Conservation (phyloP, 2,797 vertebrate genomes). For the Molossus alvarezi region DNA sequence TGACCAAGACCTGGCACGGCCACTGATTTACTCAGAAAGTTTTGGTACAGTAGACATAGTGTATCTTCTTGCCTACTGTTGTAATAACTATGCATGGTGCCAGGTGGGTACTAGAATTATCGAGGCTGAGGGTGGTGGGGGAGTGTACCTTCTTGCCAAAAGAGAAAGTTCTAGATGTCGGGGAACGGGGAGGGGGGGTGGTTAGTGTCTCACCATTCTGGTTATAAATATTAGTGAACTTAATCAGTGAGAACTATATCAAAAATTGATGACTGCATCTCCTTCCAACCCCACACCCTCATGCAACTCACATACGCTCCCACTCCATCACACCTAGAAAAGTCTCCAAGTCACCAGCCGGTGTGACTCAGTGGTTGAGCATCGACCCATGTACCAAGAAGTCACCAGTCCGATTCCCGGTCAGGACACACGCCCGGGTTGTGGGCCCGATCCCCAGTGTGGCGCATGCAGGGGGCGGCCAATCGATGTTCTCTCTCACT, state of each 20-base stretch:
- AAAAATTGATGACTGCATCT: background rate
- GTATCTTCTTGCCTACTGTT: background rate
- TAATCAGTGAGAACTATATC: background rate
- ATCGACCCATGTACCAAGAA: too few species aligned
- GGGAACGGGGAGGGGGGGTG: rapidly evolving
- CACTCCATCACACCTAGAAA: background rate
- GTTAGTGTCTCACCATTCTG: background rate
- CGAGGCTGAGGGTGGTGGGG: background rate
- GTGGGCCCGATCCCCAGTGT: too few species aligned
- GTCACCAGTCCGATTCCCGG: too few species aligned
- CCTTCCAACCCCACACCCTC: rapidly evolving
- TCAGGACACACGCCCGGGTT: too few species aligned
- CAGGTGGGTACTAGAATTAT: background rate
- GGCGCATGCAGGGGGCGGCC: too few species aligned
- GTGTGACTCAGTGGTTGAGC: too few species aligned
- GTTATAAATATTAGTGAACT: conserved; percentile 8
- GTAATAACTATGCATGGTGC: background rate
- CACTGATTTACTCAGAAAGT: conserved; percentile 22
- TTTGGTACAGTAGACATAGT: background rate
- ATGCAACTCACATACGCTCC: background rate
- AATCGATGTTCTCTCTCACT: too few species aligned
- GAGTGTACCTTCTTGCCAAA: background rate
- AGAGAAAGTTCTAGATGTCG: background rate
- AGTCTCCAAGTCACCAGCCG: too few species aligned
- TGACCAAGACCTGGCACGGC: background rate